These are phyloP conservation scores for Syngnathus typhle DNA, from an alignment of 2,113 vertebrate genomes.

Conservation along the genomic window DNA sequence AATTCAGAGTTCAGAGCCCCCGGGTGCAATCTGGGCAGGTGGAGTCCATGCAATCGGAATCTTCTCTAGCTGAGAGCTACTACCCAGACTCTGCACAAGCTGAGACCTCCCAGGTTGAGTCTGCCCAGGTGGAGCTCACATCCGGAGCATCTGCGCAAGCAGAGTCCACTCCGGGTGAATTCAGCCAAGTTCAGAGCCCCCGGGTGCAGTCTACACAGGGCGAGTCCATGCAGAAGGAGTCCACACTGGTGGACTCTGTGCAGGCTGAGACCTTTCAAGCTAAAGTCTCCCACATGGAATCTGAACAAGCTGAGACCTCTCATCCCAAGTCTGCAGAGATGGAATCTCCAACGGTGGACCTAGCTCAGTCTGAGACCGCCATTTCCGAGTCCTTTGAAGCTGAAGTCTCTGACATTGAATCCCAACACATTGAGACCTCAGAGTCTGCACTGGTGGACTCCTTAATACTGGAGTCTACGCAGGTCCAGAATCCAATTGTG, in stretches of 20 bases:
- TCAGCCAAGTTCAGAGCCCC: background rate
- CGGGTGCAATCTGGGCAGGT: background rate
- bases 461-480: background rate
- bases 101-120: background rate
- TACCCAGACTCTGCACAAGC: background rate
- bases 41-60: background rate
- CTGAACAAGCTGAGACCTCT: background rate
- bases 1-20: background rate
- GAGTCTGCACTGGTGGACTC: background rate
- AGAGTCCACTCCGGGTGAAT: background rate
- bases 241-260: background rate
- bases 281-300: background rate
- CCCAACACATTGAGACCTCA: background rate
- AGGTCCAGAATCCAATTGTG: background rate
- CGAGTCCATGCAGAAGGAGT: background rate
- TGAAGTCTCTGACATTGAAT: background rate
- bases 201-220: background rate
- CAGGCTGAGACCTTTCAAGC: background rate
- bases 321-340: background rate
- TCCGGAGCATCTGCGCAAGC: no score
- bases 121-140: background rate
- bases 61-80: no score
- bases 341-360: background rate
- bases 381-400: background rate
- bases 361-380: background rate